phyloP scores from a whole-genome alignment of 1,140 invertebrate species.

The Pomacea maculata region DNA sequence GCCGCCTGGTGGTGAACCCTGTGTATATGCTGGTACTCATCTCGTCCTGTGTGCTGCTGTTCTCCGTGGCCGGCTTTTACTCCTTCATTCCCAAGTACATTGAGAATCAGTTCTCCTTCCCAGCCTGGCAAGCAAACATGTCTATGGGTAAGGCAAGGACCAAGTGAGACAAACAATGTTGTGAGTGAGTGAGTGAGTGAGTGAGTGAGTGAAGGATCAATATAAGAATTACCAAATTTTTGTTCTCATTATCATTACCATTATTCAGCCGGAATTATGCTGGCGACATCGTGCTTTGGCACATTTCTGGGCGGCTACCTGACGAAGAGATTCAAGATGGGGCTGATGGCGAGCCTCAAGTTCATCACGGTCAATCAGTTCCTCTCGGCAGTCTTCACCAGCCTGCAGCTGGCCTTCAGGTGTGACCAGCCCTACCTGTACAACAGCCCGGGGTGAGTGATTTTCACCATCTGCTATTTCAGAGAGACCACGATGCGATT shows the following conservation, averaged over 20 bases:
- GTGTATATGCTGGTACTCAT: constrained; percentile 8
- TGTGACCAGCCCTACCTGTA: constrained; percentile 45
- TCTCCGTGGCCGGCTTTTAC: background rate
- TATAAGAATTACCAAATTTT: too few relatives aligned
- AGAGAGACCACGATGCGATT: too few relatives aligned
- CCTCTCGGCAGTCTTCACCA: constrained; percentile 16
- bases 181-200: too few relatives aligned
- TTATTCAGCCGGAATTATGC: too few relatives aligned
- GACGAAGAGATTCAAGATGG: too few relatives aligned
- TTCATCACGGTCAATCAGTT: constrained; percentile 20
- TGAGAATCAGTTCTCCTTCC: constrained; percentile 21
- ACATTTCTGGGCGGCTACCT: too few relatives aligned
- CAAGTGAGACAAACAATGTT: too few relatives aligned
- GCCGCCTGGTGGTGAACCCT: constrained; percentile 14
- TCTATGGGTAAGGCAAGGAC: constrained; percentile 11
- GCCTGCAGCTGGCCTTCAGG: constrained; percentile 29
- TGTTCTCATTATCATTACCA: too few relatives aligned
- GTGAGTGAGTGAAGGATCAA: too few relatives aligned
- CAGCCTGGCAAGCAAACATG: constrained; percentile 19
- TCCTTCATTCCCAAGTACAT: constrained; percentile 23
- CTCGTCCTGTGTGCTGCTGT: constrained; percentile 2
- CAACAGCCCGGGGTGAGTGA: constrained; percentile 34
- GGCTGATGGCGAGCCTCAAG: constrained; percentile 24
- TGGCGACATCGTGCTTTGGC: too few relatives aligned
- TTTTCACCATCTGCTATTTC: too few relatives aligned